These are phyloP conservation scores for Nymphicus hollandicus DNA, from an alignment of 2,113 vertebrate species.

Conservation along the genomic window DNA sequence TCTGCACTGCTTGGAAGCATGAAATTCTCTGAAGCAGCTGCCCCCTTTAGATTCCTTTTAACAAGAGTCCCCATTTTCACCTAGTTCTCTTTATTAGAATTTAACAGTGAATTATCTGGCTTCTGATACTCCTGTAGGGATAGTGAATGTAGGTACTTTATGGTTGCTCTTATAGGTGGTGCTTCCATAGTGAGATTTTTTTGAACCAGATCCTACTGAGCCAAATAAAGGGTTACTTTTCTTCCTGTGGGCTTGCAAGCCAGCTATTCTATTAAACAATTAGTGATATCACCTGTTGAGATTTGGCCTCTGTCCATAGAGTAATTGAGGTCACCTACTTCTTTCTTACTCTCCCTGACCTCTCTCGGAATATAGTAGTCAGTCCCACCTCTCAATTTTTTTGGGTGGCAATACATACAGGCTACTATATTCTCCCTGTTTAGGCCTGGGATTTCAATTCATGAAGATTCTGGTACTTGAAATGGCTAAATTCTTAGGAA, in stretches of 20 bases:
- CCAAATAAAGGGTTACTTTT: not conserved
- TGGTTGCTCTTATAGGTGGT: not conserved
- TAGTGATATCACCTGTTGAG: not conserved
- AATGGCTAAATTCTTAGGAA: not conserved
- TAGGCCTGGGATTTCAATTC: not conserved
- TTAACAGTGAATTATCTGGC: not conserved
- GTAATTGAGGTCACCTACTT: not conserved
- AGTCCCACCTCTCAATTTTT: not conserved
- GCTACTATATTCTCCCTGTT: not conserved
- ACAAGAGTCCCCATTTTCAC: not conserved
- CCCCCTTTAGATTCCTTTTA: not conserved
- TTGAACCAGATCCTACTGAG: not conserved
- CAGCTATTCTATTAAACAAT: not conserved
- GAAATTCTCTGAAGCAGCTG: not conserved
- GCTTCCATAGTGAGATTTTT: not conserved
- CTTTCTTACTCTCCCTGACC: not conserved
- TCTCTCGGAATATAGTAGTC: not conserved
- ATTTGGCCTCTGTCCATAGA: not conserved
- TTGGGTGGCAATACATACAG: not conserved
- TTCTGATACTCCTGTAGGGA: rapidly evolving
- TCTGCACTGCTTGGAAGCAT: not conserved
- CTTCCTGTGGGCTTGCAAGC: not conserved
- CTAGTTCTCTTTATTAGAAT: not conserved
- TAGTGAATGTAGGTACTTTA: not conserved
- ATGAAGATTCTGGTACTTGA: not conserved